Conservation (phyloP, 2,113 vertebrate species). For the Merops nubicus region DNA sequence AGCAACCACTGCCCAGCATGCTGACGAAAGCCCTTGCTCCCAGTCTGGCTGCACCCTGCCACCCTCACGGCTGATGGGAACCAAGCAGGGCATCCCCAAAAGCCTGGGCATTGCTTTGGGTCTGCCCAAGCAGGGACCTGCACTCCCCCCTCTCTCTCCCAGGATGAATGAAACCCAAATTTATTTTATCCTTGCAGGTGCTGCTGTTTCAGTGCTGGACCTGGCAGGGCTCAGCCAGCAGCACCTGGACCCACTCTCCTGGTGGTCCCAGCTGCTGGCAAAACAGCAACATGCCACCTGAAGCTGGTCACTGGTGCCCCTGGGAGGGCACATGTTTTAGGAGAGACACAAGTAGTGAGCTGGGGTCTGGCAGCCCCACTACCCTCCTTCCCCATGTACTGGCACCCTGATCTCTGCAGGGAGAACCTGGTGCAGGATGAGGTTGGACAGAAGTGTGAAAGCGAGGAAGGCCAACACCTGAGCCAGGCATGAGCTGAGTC, state of each 20-base stretch:
- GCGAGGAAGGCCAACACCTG: fast-evolving
- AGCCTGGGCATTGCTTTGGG: background rate
- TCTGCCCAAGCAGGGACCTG: background rate
- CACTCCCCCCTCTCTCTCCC: background rate
- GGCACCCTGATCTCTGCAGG: too few species aligned
- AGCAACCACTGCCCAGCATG: background rate
- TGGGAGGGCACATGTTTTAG: background rate
- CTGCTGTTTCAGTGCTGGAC: background rate
- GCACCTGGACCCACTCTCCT: background rate
- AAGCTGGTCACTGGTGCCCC: background rate
- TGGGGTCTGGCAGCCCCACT: background rate
- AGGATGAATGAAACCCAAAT: background rate
- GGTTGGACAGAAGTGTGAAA: background rate
- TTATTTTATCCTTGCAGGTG: background rate
- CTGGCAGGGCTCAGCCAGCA: background rate
- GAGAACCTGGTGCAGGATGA: background rate
- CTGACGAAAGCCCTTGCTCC: background rate
- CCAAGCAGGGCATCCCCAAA: background rate
- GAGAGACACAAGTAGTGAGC: background rate
- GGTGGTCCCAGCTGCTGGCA: background rate
- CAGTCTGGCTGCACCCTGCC: background rate
- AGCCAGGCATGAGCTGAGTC: background rate
- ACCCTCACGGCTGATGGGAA: fast-evolving
- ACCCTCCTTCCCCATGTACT: background rate
- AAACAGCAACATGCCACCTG: background rate